Evolutionary conservation across 2,888 invertebrate species (phyloP).

Genomic region (Synergus umbraculus): DNA sequence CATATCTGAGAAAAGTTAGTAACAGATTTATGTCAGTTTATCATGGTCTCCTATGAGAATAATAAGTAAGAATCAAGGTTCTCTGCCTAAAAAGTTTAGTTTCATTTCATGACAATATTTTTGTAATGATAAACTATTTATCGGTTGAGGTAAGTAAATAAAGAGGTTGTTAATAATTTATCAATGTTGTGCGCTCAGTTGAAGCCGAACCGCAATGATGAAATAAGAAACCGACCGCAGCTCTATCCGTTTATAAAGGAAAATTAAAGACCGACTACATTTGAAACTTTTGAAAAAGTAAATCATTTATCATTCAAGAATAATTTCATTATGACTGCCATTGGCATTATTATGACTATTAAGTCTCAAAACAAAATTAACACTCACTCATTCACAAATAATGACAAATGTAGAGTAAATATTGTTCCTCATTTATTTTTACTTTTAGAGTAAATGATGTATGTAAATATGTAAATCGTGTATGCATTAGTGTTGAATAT

Average conservation of each 20-base stretch:
- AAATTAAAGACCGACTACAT: slow-evolving; percentile 33
- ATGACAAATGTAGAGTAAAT: neutral
- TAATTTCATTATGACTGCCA: neutral
- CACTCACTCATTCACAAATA: neutral
- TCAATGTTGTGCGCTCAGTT: neutral
- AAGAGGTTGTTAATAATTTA: neutral
- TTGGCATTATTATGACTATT: neutral
- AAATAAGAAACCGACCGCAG: neutral
- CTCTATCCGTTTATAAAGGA: neutral
- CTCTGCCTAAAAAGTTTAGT: neutral
- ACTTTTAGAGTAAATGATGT: neutral
- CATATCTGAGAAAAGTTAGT: neutral
- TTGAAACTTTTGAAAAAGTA: neutral
- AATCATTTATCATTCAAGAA: neutral
- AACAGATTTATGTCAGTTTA: neutral
- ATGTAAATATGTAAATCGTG: neutral
- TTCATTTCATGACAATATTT: neutral
- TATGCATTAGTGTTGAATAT: neutral
- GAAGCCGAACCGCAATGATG: neutral
- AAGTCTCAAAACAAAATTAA: neutral
- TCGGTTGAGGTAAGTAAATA: slow-evolving; percentile 6
- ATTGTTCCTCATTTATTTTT: neutral
- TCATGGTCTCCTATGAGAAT: neutral
- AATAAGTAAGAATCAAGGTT: neutral
- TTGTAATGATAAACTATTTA: neutral